phyloP scores from a whole-genome alignment of 1,140 invertebrate genomes.

The Neodiprion pinetum region DNA sequence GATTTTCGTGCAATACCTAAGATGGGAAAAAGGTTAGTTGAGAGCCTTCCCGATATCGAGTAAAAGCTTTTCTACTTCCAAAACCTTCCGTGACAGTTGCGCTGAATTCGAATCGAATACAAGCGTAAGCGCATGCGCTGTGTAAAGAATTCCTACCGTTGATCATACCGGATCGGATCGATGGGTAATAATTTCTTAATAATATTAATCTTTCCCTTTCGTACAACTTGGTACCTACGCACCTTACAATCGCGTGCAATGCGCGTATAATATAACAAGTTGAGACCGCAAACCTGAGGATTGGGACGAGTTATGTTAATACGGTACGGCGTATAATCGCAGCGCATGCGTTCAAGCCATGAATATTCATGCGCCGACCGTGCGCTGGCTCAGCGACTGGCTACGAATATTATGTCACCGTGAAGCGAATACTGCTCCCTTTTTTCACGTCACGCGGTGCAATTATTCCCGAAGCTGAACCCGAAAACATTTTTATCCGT shows the following conservation, averaged over 20 bases:
- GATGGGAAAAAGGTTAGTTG: too few relatives aligned
- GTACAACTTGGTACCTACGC: background rate
- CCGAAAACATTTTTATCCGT: too few relatives aligned
- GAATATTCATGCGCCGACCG: background rate
- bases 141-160: too few relatives aligned
- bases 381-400: background rate
- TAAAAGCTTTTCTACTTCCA: too few relatives aligned
- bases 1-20: too few relatives aligned
- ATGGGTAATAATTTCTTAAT: background rate
- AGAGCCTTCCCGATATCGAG: too few relatives aligned
- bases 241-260: background rate
- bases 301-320: slow-evolving; percentile 1
- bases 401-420: background rate
- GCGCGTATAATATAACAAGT: too few relatives aligned
- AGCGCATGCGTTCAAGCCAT: background rate
- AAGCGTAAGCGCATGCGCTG: too few relatives aligned
- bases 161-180: too few relatives aligned
- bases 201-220: background rate
- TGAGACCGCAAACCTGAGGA: background rate
- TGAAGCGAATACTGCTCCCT: background rate
- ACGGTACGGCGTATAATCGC: background rate
- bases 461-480: background rate
- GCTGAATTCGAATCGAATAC: too few relatives aligned
- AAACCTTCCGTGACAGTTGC: too few relatives aligned
- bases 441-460: background rate